These are phyloP conservation scores for Notolepis coatsorum DNA, from an alignment of 2,797 vertebrate genomes.

Conservation along the genomic window DNA sequence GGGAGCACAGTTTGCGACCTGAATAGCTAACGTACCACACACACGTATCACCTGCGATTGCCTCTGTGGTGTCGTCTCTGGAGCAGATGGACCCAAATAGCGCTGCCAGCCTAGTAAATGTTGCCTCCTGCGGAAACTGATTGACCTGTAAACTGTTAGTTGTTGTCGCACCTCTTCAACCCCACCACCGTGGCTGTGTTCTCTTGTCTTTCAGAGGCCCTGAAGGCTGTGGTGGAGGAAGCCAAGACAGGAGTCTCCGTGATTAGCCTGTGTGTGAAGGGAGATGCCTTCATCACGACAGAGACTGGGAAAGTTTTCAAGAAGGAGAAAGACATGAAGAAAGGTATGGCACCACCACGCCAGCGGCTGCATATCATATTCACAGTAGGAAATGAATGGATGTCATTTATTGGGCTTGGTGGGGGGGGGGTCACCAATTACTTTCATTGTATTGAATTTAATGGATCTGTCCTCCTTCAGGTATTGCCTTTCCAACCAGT, in stretches of 20 bases:
- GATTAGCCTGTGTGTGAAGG: conserved; percentile 92
- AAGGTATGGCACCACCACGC: conserved; percentile 86
- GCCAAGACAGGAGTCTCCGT: conserved; percentile 87
- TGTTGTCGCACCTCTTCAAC: not conserved
- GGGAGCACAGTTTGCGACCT: not conserved
- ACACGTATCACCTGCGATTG: no score
- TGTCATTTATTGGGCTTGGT: not conserved
- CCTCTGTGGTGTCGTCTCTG: no score
- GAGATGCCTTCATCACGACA: conserved; percentile 91
- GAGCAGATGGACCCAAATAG: no score
- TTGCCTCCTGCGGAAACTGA: no score
- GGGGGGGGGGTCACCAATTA: not conserved
- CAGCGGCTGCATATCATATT: not conserved
- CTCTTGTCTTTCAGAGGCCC: conserved; percentile 80
- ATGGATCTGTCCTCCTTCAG: no score
- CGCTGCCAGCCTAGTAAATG: not conserved
- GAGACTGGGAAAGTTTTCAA: conserved; percentile 98
- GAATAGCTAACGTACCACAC: no score
- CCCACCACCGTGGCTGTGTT: not conserved
- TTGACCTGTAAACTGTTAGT: no score
- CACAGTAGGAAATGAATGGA: not conserved
- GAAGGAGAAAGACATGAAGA: conserved; percentile 98
- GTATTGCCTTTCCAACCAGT: conserved; percentile 96
- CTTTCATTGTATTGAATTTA: conserved; percentile 2
- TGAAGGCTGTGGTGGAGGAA: conserved; percentile 86